Evolutionary conservation across 2,888 invertebrate species (phyloP), one percentile per base, ranked within the genome.

Genomic region (Merodon equestris): DNA sequence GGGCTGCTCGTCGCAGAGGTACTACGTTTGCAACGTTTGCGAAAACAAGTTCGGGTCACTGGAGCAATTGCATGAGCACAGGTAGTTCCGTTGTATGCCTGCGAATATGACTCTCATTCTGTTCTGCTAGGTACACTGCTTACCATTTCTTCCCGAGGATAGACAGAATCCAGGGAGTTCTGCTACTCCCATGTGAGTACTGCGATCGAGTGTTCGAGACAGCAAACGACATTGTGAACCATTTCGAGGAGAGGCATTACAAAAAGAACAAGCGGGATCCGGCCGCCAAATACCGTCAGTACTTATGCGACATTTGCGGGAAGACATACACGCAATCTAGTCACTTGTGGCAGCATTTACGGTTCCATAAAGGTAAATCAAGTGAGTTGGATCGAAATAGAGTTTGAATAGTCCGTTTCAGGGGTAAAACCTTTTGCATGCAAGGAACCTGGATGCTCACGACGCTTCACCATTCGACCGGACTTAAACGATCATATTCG

Each of bases 361-460:
- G 92, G 81, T 92, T 92, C 82, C 92, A 92, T 85, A 91, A 92
- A 90, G 92, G 92, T 88, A 86, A 82, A 0, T 84, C 36, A 47
- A 9, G 1, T n/a, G 9, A 27, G 2, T 27, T 27, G 7, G 7
- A 4, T 27, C 2, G 27, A 27, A 7, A 27, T 27, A 4, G 27
- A 27, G 27, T 4, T 4, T 27, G 27, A 27, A 27, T 5, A 9
- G 10, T 3, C 9, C 14, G n/a, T 34, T 51, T 47, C 74, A 92
- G 92, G 92, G 4, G 91, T 92, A 0, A 92, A 92, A 83, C 92
- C 92, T 0, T 92, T 92, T 83, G 92, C 91, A 4, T 92, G 92
- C 79, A 90, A 90, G 2, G 91, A 91, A 82, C 90, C 91, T 73
- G 91, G 91, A 1, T 92, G 92, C 82, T 91, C 91, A 60, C 90